phyloP scores from a whole-genome alignment of 2,888 invertebrate genomes.

The Neoscelio sp. region DNA sequence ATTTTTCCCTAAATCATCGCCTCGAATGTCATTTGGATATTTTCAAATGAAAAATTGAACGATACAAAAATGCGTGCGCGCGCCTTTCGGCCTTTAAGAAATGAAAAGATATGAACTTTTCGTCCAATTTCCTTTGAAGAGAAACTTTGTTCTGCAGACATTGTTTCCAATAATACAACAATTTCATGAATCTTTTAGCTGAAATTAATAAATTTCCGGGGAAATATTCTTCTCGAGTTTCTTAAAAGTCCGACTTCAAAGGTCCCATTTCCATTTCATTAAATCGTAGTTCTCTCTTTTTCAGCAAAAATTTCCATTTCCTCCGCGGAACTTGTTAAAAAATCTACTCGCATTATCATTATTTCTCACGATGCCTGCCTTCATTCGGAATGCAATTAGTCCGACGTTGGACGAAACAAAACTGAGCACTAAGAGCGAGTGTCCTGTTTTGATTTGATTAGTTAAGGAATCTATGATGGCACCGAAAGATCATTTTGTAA shows the following conservation, averaged over 20 bases:
- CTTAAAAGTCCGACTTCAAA: constrained; percentile 47
- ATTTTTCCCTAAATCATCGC: too few species aligned
- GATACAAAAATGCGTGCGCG: too few species aligned
- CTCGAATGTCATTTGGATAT: too few species aligned
- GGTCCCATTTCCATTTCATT: constrained; percentile 52
- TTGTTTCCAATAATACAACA: constrained; percentile 43
- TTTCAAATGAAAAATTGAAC: too few species aligned
- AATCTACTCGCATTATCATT: constrained; percentile 31
- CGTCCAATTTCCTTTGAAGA: constrained; percentile 33
- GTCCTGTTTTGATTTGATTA: constrained; percentile 11
- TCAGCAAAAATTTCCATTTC: constrained; percentile 15
- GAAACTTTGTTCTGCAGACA: constrained; percentile 9
- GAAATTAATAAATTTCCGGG: constrained; percentile 59
- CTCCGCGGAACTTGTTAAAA: constrained; percentile 18
- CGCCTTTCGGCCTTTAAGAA: neutral
- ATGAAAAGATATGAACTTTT: constrained; percentile 15
- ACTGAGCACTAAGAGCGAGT: neutral
- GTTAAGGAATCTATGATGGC: too few species aligned
- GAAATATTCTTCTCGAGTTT: constrained; percentile 35
- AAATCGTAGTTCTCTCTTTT: constrained; percentile 5
- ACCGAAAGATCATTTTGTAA: too few species aligned
- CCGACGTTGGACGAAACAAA: constrained; percentile 17
- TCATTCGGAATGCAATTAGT: constrained; percentile 27
- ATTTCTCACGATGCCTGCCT: constrained; percentile 8
- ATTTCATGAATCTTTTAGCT: constrained; percentile 42